Evolutionary conservation across 2,797 vertebrate genomes (phyloP).

Genomic region (Anableps anableps): DNA sequence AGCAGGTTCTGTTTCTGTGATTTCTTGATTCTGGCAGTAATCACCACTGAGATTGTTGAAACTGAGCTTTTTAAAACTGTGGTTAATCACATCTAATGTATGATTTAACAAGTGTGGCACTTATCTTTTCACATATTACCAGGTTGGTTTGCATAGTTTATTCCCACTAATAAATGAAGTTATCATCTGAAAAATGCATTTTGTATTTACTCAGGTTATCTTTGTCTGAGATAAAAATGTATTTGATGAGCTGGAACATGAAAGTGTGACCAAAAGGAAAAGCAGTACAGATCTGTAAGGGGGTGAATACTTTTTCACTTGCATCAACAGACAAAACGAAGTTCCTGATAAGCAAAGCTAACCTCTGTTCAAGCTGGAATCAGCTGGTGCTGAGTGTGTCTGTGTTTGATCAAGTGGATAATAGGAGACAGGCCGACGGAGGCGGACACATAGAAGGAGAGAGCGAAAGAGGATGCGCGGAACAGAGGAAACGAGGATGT

Average conservation of each 20-base stretch:
- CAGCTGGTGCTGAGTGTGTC: not conserved
- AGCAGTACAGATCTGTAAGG: not conserved
- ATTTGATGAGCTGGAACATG: not conserved
- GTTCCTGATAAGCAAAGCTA: not conserved
- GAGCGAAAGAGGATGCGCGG: slow-evolving; percentile 48
- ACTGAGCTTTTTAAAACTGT: not conserved
- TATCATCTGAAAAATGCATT: not conserved
- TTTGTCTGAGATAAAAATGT: not conserved
- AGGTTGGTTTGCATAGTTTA: not conserved
- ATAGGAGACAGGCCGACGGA: not conserved
- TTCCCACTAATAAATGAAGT: not conserved
- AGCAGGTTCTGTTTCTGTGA: too few relatives aligned
- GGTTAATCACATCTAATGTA: not conserved
- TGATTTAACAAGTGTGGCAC: too few relatives aligned
- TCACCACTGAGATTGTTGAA: too few relatives aligned
- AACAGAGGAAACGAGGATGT: slow-evolving; percentile 39
- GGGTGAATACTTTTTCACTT: not conserved
- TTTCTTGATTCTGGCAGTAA: too few relatives aligned
- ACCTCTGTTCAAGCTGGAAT: not conserved
- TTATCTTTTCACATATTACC: too few relatives aligned
- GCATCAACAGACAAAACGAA: not conserved
- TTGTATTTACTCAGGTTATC: not conserved
- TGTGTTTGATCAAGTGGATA: not conserved
- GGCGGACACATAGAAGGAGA: not conserved
- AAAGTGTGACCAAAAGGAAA: not conserved